Base-by-base conservation (phyloP, 2,113 vertebrate species). In the Puntigrus tetrazona region DNA sequence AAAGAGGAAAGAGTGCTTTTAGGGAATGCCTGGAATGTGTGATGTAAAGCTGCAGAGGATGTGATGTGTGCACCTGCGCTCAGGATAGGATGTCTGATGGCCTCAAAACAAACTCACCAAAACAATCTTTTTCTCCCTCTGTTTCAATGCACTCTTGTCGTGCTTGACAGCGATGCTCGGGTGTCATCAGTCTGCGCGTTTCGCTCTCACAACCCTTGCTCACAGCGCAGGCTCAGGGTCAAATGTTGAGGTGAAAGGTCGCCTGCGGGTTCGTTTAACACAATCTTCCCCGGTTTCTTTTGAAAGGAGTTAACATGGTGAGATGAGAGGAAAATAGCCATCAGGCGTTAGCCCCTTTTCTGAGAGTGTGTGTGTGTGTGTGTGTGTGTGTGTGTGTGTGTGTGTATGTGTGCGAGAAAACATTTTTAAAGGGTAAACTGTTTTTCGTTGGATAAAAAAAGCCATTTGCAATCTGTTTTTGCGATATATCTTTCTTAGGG, bases 1-100 rank as follows among this genome's bases (percentile, higher is more conserved):
- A 41, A 20, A 78, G 76, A 22, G 38, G 3, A 73, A 25, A 73
- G 41, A 86, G 77, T 61, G 47, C 22, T 36, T 1, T 41, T 82
- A 16, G 84, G 47, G 86, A 87, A 87, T 85, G 78, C 38, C 25
- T 57, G 86, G 79, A 83, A 87, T 85, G 79, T 79, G 75, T 75
- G 57, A 85, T 83, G 75, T 41, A 82, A 77, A 50, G 57, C 69
- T 74, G 22, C 34, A 80, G 47, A 84, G 81, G 81, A 84, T 87
- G 70, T 74, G 78, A 55, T 86, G 55, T 86, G 82, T 86, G 87
- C 94, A 95, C 92, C 94, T 95, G 95, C 86, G 72, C 85, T 27
- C 87, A 87, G 92, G 85, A 94, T 94, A 88, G 91, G 88, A 87
- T 95, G 52, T 93, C 94, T 88, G 55, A 70, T 83, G 72, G 88